Conservation (phyloP, 2,113 vertebrate genomes). For the Eulemur rufifrons region DNA sequence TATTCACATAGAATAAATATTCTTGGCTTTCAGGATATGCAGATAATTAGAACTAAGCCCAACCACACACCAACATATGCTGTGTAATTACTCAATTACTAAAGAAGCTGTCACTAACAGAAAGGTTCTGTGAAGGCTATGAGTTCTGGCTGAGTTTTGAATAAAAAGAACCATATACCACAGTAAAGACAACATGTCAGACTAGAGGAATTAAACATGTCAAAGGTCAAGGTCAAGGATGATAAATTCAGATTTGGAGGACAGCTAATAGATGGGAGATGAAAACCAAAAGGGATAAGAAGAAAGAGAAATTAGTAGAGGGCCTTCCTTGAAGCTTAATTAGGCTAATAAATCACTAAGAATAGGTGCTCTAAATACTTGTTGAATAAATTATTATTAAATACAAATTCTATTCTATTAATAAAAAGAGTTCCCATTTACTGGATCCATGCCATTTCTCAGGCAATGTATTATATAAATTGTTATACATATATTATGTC, state of each 20-base stretch:
- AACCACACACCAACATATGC: not conserved
- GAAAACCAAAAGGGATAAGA: slow-evolving; percentile 15
- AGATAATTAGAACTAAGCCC: not conserved
- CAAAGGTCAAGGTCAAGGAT: slow-evolving; percentile 21
- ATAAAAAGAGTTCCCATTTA: not conserved
- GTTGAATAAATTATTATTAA: not conserved
- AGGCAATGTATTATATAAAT: not conserved
- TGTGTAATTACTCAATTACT: not conserved
- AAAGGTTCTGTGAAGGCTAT: not conserved
- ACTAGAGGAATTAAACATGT: not conserved
- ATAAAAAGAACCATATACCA: not conserved
- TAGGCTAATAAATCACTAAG: slow-evolving; percentile 25
- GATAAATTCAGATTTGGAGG: not conserved
- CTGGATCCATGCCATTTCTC: not conserved
- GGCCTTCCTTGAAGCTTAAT: not conserved
- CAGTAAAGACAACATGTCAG: not conserved
- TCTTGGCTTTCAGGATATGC: not conserved
- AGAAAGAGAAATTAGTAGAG: not conserved
- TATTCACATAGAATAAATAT: not conserved
- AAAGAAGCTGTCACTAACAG: not conserved
- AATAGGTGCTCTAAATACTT: not conserved
- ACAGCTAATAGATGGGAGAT: not conserved
- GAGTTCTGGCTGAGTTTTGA: not conserved
- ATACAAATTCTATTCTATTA: not conserved
- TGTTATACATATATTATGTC: not conserved